Base-by-base conservation (phyloP, 2,888 invertebrate genomes). In the Chloromyia formosa region DNA sequence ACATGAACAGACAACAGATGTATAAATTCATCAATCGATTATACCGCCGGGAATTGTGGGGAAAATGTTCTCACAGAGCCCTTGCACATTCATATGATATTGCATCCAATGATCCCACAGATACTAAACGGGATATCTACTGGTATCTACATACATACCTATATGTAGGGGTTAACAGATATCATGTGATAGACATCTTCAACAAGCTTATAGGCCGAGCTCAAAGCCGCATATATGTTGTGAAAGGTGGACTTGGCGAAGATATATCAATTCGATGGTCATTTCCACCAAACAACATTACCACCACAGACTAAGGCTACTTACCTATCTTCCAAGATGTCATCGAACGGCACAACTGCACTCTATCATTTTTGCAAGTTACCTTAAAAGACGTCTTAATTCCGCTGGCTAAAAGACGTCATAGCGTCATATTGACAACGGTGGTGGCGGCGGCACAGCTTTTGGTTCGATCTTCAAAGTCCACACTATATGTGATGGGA, bases 231-330 rank as follows among this genome's bases (percentile, higher is more conserved):
- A 49, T 64, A 64, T n/a, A n/a, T n/a, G 64, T 20, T 64, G 61
- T 61, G 62, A 22, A 23, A 16, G 16, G 18, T 27, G 49, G 16
- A n/a, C 16, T 35, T 35, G 27, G 12, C 18, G 9, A 49, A 66
- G 66, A 66, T 66, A 18, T 66, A 66, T 66, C 66, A 66, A 66
- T 66, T 66, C 22, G 66, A 66, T 66, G 66, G 66, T 66, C 66
- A 66, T 66, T 66, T 66, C 35, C 66, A 66, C 66, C 66, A 66
- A 66, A 66, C 66, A 66, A 66, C 45, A 49, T 45, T 20, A 49
- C 20, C 22, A 66, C 45, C 66, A 2, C 2, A 35, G 27, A 35
- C 27, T 35, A 35, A 2, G 27, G 27, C 27, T 35, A 35, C 27
- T 35, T 35, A 35, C 3, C 27, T 35, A 35, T 35, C 27, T 35